Conservation (phyloP, 1,140 invertebrate genomes). For the Drosophila rhopaloa region DNA sequence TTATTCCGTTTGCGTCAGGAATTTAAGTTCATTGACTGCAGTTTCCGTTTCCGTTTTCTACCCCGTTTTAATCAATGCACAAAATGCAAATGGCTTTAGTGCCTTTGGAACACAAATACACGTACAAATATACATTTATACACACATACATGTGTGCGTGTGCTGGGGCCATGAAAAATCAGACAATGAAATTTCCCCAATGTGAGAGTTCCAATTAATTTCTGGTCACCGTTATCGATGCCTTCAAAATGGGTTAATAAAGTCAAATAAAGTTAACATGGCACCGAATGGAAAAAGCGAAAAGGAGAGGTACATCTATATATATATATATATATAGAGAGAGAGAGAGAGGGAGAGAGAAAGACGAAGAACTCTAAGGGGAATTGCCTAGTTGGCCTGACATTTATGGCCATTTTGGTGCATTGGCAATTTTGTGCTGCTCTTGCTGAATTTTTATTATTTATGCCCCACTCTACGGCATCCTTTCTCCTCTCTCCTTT, state of each 20-base stretch:
- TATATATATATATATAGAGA: not conserved
- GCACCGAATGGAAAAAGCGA: not conserved
- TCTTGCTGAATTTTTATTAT: slow-evolving; percentile 71
- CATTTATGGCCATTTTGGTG: slow-evolving; percentile 64
- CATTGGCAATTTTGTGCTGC: slow-evolving; percentile 64
- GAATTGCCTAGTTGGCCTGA: slow-evolving; percentile 57
- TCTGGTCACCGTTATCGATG: slow-evolving; percentile 69
- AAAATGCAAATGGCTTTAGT: slow-evolving; percentile 66
- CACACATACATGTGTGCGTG: not conserved
- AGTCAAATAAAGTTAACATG: slow-evolving; percentile 72
- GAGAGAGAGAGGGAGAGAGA: slow-evolving; percentile 2
- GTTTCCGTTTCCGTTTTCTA: slow-evolving; percentile 11
- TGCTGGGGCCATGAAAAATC: slow-evolving; percentile 46
- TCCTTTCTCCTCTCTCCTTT: not conserved
- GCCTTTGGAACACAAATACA: slow-evolving; percentile 27
- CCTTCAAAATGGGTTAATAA: slow-evolving; percentile 77
- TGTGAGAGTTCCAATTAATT: slow-evolving; percentile 78
- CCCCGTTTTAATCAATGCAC: slow-evolving; percentile 55
- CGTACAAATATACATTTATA: not conserved
- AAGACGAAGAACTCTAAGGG: slow-evolving; percentile 15
- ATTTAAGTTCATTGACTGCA: slow-evolving; percentile 26
- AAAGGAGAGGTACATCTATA: not conserved
- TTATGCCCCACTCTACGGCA: slow-evolving; percentile 45
- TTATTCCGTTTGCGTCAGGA: slow-evolving; percentile 3
- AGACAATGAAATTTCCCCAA: slow-evolving; percentile 59